Base-by-base conservation (phyloP, 2,797 vertebrate genomes). In the Gymnoscopelus microlampas region DNA sequence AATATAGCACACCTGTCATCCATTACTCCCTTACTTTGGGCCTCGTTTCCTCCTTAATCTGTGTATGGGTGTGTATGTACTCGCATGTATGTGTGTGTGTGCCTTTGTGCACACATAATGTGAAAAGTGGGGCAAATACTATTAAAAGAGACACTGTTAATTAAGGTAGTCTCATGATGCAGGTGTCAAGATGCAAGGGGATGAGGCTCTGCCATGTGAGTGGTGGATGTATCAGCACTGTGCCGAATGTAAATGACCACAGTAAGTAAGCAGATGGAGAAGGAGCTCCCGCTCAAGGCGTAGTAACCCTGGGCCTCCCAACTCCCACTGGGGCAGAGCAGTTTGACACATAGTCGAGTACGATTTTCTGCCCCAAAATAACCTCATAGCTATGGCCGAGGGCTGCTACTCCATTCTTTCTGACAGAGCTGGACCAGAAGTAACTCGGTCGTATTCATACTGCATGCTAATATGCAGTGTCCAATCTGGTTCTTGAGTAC, bases 51-150 rank as follows among this genome's bases (percentile, higher is more conserved):
- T 24, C 11, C 63, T 60, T 39, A 55, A 49, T 60, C 53, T 79
- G 48, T 57, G 56, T 48, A 62, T 75, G 61, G 47, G 73, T 50
- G 65, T 9, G 48, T 57, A 73, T 60, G 62, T 60, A 53, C 55
- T 39, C 47, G 53, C 62, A 60, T 64, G 70, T 63, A 50, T 50
- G 24, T 48, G 12, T 50, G 24, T 48, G 12, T 66, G 51, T 13
- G 11, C 51, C 29, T 35, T 50, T 53, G n/a, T 19, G 39, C 39
- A 44, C 39, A 44, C 39, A 1, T 8, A 44, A 29, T 29, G 9
- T 15, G 35, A 65, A 82, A 89, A 87, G 71, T 89, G 75, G 85
- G 82, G 60, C 85, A 80, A 83, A 81, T 19, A 47, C 12, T 75
- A 76, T 84, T 79, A 68, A 73, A 80, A 76, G 80, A 71, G 58